Conservation (phyloP, 1,140 invertebrate species). For the Zeugodacus cucurbitae region DNA sequence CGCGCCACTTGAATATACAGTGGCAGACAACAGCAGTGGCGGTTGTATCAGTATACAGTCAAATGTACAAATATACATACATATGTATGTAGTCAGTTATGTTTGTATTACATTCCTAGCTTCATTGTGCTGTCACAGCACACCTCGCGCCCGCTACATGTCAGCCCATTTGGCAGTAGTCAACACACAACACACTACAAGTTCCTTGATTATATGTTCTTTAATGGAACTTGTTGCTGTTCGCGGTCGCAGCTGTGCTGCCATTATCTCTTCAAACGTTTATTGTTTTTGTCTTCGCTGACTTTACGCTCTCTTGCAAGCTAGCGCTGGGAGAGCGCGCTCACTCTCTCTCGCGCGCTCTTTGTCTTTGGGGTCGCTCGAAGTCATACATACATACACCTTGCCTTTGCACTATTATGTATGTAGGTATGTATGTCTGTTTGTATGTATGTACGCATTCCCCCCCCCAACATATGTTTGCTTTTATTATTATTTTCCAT, state of each 20-base stretch:
- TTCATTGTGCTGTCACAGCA: neutral
- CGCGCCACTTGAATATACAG: neutral
- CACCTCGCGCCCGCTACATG: neutral
- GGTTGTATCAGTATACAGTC: neutral
- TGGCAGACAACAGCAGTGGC: neutral
- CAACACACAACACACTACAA: neutral
- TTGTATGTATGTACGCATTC: neutral
- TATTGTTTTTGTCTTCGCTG: neutral
- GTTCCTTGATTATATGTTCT: conserved; percentile 48
- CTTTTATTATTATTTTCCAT: conserved; percentile 31
- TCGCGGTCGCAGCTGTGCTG: conserved; percentile 40
- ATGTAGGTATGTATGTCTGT: neutral
- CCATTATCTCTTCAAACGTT: neutral
- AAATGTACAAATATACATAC: neutral
- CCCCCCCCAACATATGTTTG: neutral
- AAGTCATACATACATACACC: neutral
- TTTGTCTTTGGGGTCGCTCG: neutral
- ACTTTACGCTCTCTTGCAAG: neutral
- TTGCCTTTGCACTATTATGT: neutral
- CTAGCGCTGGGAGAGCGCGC: neutral
- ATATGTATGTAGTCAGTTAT: neutral
- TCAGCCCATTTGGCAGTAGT: neutral
- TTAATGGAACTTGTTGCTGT: conserved; percentile 42
- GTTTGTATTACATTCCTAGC: neutral
- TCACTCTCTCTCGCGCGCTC: neutral